Evolutionary conservation across 2,888 invertebrate genomes (phyloP), one percentile per base, ranked within the genome.

Genomic region (Eupithecia exiguata): DNA sequence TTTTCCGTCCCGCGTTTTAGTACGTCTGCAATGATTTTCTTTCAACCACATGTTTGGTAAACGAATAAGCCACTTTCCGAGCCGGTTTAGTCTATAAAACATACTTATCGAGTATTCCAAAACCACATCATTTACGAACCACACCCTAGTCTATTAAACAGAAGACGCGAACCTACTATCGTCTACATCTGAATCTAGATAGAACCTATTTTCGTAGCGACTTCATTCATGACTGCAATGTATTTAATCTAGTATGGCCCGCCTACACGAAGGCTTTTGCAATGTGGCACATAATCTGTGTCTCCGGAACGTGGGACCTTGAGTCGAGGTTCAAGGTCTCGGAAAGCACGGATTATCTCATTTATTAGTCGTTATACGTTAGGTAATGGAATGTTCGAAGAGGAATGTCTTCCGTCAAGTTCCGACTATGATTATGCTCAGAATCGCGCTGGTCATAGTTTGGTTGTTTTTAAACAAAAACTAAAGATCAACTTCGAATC

Each of bases 141-240:
- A 65, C 63, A 36, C 63, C 49, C 10, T 21, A 53, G 21, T n/a
- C 12, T 35, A 62, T 62, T 63, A 65, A 6, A 12, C 21, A 36
- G 5, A 65, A 62, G 12, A 65, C 38, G 63, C n/a, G 63, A 38
- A 36, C 3, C 12, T 38, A 40, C 12, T 65, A 65, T 65, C 65
- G 25, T 14, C 38, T 14, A 40, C 66, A 72, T 63, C 70, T 58
- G 25, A 53, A 72, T 75, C 67, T 43, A 68, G 72, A 72, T 61
- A 38, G 58, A 66, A 16, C 40, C 65, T 66, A 67, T 69, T 68
- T 70, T 69, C 72, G 12, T 66, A 77, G 83, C 82, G 80, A 82
- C 77, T 86, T 83, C 84, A 87, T 86, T 84, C 81, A 79, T 77
- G 77, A 63, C 69, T 68, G 69, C 68, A 70, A 70, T 53, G 66